phyloP scores from a whole-genome alignment of 1,140 invertebrate genomes.

The Achatina immaculata region DNA sequence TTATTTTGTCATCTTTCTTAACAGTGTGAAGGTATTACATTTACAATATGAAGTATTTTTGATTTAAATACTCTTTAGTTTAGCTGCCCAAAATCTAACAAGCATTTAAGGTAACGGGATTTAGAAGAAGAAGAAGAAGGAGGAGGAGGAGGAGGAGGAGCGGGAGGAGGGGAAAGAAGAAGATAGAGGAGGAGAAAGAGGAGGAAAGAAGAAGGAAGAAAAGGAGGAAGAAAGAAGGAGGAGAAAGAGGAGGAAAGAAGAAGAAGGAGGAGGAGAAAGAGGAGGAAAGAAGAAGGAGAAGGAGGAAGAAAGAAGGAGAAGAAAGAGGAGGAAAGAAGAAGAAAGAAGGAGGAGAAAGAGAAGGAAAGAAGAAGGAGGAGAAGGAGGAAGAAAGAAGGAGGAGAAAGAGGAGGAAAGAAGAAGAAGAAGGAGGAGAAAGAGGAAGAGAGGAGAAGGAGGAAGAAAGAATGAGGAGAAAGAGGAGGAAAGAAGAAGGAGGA shows the following conservation, averaged over 20 bases:
- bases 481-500: background rate
- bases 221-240: background rate
- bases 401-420: background rate
- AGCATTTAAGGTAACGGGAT: too few species aligned
- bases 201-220: background rate
- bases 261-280: background rate
- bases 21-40: too few species aligned
- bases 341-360: background rate
- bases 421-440: background rate
- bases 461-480: too few species aligned
- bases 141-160: background rate
- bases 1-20: too few species aligned
- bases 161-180: background rate
- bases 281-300: conserved; percentile 9
- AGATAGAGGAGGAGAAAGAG: conserved; percentile 1
- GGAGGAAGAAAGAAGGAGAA: background rate
- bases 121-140: background rate
- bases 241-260: background rate
- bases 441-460: background rate
- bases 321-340: background rate
- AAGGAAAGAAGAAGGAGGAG: background rate
- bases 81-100: too few species aligned
- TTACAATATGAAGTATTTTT: too few species aligned
- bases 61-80: too few species aligned
- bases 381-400: background rate